Conservation (phyloP, 2,797 vertebrate species). For the Kryptopterus vitreolus region DNA sequence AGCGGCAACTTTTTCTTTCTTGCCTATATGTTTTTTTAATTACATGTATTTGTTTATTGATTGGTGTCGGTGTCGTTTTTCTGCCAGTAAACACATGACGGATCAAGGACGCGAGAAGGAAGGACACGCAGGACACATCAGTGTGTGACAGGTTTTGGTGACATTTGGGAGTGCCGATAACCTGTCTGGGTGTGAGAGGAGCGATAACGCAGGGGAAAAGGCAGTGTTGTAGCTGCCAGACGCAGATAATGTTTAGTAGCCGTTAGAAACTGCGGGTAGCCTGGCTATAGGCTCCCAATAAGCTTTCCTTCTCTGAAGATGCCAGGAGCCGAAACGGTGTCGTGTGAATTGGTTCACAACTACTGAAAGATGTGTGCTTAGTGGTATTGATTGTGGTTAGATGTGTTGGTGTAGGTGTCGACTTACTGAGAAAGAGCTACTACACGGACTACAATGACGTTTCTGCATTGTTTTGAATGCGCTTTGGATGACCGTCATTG, state of each 20-base stretch:
- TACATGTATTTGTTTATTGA: neutral
- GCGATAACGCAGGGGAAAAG: constrained; percentile 60
- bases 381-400: no score
- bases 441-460: neutral
- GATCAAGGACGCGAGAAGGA: neutral
- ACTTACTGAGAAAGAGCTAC: neutral
- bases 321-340: neutral
- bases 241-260: constrained; percentile 73
- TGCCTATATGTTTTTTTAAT: neutral
- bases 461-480: neutral
- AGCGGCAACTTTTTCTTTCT: constrained; percentile 64
- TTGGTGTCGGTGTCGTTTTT: neutral
- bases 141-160: constrained; percentile 64
- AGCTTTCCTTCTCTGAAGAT: constrained; percentile 1
- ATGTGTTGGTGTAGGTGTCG: neutral
- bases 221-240: constrained; percentile 59
- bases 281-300: constrained; percentile 22
- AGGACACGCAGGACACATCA: constrained; percentile 15
- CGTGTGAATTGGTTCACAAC: neutral
- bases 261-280: constrained; percentile 55
- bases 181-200: constrained; percentile 58
- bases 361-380: neutral
- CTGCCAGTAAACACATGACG: neutral
- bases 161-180: constrained; percentile 66
- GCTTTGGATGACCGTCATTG: neutral